Conservation (phyloP, 2,888 invertebrate genomes). For the Drosophila heteroneura region DNA sequence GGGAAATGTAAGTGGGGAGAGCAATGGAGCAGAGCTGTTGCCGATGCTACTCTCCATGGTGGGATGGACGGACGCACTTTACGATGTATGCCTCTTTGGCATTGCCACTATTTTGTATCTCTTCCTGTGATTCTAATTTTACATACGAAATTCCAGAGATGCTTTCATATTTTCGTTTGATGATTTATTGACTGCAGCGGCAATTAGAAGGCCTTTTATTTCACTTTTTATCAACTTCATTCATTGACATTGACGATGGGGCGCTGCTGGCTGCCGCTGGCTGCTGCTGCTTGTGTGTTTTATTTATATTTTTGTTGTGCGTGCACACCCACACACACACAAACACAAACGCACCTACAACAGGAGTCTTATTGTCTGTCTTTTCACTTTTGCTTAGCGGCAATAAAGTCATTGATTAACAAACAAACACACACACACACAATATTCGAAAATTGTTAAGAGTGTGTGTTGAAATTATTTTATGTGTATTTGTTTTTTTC, state of each 20-base stretch:
- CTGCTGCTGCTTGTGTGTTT: conserved; percentile 50
- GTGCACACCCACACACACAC: conserved; percentile 55
- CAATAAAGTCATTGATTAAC: not conserved
- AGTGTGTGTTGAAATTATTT: not conserved
- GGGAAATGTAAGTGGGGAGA: conserved; percentile 55
- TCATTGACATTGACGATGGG: conserved; percentile 71
- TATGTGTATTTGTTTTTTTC: not conserved
- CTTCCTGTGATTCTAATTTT: conserved; percentile 72
- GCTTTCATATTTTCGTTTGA: conserved; percentile 79
- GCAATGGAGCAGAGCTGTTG: conserved; percentile 47
- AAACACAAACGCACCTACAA: conserved; percentile 34
- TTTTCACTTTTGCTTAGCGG: conserved; percentile 37
- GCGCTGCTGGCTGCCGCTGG: conserved; percentile 39
- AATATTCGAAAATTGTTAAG: conserved; percentile 3
- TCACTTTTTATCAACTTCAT: conserved; percentile 78
- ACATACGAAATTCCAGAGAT: conserved; percentile 73
- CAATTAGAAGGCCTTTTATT: conserved; percentile 78
- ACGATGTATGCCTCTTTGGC: conserved; percentile 61
- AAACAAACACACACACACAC: not conserved
- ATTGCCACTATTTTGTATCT: conserved; percentile 49
- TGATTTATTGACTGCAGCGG: conserved; percentile 79
- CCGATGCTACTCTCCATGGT: conserved; percentile 46
- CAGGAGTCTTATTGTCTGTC: conserved; percentile 51
- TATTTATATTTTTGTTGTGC: conserved; percentile 76
- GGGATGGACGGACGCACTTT: conserved; percentile 53